Evolutionary conservation across 1,140 invertebrate species (phyloP).

Genomic region (Papilio dardanus): DNA sequence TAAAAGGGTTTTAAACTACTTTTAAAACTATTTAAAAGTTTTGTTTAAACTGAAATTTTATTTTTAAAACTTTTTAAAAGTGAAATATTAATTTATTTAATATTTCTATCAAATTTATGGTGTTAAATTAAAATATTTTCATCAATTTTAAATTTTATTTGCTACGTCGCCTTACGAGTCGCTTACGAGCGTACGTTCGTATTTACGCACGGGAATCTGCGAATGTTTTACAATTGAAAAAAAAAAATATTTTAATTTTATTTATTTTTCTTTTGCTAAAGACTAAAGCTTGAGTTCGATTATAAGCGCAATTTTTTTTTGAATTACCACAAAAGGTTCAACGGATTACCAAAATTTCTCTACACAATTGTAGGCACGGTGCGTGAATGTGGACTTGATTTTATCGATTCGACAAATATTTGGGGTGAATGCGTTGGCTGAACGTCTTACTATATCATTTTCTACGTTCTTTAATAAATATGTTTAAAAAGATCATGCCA

Average conservation of each 20-base stretch:
- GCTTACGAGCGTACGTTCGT: background rate
- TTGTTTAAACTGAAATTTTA: background rate
- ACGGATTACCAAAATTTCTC: slow-evolving; percentile 25
- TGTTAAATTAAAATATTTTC: background rate
- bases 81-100: background rate
- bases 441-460: background rate
- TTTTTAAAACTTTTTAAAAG: background rate
- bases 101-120: background rate
- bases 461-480: background rate
- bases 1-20: background rate
- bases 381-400: slow-evolving; percentile 43
- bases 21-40: slow-evolving; percentile 11
- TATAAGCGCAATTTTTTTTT: background rate
- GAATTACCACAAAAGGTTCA: background rate
- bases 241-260: background rate
- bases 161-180: background rate
- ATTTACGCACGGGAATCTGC: background rate
- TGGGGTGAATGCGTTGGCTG: slow-evolving; percentile 41
- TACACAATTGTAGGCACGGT: slow-evolving; percentile 30
- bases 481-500: background rate
- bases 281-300: background rate
- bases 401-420: slow-evolving; percentile 54
- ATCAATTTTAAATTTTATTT: background rate
- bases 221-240: background rate
- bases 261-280: background rate